A percentile compares a stretch with the other conserved stretches of the same genome.
phyloP scores from a whole-genome alignment of 2,113 vertebrate species.

The Donacobius atricapilla region DNA sequence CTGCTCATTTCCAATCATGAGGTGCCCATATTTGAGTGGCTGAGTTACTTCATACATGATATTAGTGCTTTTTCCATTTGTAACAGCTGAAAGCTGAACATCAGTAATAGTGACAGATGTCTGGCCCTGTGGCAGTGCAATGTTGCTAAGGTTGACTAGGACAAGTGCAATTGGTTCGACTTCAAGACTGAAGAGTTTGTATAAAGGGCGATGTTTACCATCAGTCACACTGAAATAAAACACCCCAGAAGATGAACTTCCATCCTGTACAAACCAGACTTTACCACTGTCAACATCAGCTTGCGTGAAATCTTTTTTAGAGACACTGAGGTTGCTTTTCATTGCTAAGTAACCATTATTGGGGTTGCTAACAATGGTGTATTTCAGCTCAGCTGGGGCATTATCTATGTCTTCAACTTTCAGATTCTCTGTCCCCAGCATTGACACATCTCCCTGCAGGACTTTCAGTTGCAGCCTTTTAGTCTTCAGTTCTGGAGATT shows the following conservation, averaged over 20 bases:
- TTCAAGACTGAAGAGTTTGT: slow-evolving; percentile 88
- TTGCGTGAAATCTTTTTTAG: slow-evolving; percentile 81
- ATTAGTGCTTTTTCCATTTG: slow-evolving; percentile 78
- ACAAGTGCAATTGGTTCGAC: slow-evolving; percentile 77
- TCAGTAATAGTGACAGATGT: slow-evolving; percentile 73
- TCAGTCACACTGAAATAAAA: slow-evolving; percentile 93
- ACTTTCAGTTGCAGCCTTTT: slow-evolving; percentile 79
- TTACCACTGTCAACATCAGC: slow-evolving; percentile 78
- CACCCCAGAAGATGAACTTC: slow-evolving; percentile 79
- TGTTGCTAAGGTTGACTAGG: slow-evolving; percentile 76
- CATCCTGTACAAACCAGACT: slow-evolving; percentile 87
- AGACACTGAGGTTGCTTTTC: slow-evolving; percentile 63
- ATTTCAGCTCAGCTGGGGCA: slow-evolving; percentile 80
- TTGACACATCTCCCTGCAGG: slow-evolving; percentile 77
- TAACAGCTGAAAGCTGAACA: slow-evolving; percentile 77
- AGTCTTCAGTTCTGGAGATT: slow-evolving; percentile 83
- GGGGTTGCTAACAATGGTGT: slow-evolving; percentile 79
- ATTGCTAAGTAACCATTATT: slow-evolving; percentile 85
- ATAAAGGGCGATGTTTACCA: slow-evolving; percentile 84
- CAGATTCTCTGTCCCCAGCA: slow-evolving; percentile 77
- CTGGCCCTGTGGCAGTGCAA: slow-evolving; percentile 80
- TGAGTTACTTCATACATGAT: slow-evolving; percentile 78
- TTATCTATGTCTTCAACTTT: slow-evolving; percentile 86
- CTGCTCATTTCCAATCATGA: slow-evolving; percentile 70
- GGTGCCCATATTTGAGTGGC: slow-evolving; percentile 74